Base-by-base conservation (phyloP, 1,140 invertebrate species). In the Drosophila varians region DNA sequence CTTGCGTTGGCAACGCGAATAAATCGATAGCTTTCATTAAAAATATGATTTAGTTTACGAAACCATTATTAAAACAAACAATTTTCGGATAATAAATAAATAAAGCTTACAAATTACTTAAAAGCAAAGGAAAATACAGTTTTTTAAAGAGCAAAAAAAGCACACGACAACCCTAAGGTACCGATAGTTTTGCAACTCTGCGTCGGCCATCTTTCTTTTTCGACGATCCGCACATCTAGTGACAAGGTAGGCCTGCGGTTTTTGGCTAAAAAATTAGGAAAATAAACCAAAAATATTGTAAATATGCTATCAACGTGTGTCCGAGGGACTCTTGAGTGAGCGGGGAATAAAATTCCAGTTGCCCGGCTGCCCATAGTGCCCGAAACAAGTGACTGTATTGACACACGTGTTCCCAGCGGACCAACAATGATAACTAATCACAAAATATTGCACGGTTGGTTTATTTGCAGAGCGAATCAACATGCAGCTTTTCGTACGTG, bases 401-500 rank as follows among this genome's bases (percentile, higher is more conserved):
- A 26, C 66, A 70, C 77, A 89, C 75, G 87, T 86, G 80, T 79
- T 84, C 54, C 40, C 25, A 18, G 45, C 40, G 38, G 28, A 21
- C 14, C n/a, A 0, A 12, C 25, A 48, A 61, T 61, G 62, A 65
- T 52, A 57, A 75, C 64, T 72, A 68, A 72, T 62, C 1, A 0
- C 3, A 5, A 52, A 18, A 21, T 7, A 34, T 38, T 51, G 16
- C 68, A 71, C 64, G 74, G 47, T 83, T 71, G 74, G 47, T 83
- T 71, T 42, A 26, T 31, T 90, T 89, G 34, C 54, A 82, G 78
- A 75, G 71, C 69, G 75, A 74, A 65, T 71, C 87, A 90, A 82
- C 42, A 91, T 91, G 90, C 90, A 91, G 73, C 72, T 91, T 52
- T 91, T 91, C 71, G 90, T 91, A 68, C 90, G 90, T 88, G 90